A percentile compares a stretch with the other conserved stretches of the same genome.
Evolutionary conservation across 2,888 invertebrate genomes (phyloP).

Genomic region (Pyrocoelia pectoralis): DNA sequence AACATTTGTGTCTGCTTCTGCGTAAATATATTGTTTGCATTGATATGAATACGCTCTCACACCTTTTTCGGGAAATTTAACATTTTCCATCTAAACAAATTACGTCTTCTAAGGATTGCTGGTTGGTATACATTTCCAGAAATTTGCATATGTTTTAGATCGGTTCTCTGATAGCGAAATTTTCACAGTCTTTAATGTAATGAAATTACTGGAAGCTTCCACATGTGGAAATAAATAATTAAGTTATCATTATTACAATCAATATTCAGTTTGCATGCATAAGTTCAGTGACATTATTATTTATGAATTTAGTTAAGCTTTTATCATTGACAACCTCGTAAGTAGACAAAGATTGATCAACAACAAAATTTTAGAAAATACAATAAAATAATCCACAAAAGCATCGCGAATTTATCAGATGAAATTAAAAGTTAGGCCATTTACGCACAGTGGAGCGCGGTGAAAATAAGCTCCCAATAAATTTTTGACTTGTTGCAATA

Average conservation of each 20-base stretch:
- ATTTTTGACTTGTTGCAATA: too few species aligned
- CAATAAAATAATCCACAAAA: too few species aligned
- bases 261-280: background rate
- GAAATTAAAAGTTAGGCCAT: too few species aligned
- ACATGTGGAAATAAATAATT: background rate
- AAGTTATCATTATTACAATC: background rate
- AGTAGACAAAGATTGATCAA: too few species aligned
- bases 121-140: background rate
- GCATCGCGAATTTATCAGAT: too few species aligned
- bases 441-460: too few species aligned
- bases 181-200: background rate
- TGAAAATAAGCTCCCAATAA: too few species aligned
- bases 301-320: background rate
- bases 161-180: background rate
- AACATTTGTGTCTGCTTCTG: conserved; percentile 25
- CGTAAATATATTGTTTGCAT: conserved; percentile 32
- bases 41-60: conserved; percentile 17
- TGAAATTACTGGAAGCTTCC: background rate
- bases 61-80: conserved; percentile 2
- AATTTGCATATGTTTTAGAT: background rate
- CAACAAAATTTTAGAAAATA: too few species aligned
- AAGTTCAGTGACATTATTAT: conserved; percentile 8
- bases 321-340: too few species aligned
- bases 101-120: background rate
- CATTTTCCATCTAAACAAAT: background rate